These are phyloP conservation scores for Prenolepis imparis DNA, from an alignment of 2,888 invertebrate species.

Conservation along the genomic window DNA sequence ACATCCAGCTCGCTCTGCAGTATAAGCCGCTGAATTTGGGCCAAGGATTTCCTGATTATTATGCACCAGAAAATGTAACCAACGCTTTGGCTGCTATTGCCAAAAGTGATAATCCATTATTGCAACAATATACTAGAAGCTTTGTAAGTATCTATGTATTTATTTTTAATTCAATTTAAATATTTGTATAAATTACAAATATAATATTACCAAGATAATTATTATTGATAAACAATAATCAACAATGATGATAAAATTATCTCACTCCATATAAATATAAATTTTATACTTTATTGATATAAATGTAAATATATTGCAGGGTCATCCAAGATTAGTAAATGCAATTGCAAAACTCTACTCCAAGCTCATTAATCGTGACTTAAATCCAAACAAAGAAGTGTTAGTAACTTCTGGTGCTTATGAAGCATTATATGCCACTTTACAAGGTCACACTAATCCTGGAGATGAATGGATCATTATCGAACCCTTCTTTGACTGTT, in stretches of 20 bases:
- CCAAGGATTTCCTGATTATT: constrained; percentile 98
- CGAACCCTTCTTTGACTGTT: constrained; percentile 99
- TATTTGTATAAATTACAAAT: neutral
- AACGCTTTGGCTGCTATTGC: constrained; percentile 91
- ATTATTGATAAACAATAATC: neutral
- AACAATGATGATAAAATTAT: constrained; percentile 9
- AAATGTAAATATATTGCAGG: constrained; percentile 88
- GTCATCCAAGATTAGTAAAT: constrained; percentile 95
- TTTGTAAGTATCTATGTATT: constrained; percentile 90
- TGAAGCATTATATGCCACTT: constrained; percentile 95
- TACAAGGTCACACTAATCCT: constrained; percentile 94
- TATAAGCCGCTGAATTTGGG: constrained; percentile 97
- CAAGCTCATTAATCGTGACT: constrained; percentile 90
- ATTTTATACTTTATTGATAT: neutral
- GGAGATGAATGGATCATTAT: constrained; percentile 98
- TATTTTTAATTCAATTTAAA: neutral
- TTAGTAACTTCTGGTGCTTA: constrained; percentile 97
- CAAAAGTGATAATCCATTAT: constrained; percentile 90
- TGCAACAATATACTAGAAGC: constrained; percentile 97
- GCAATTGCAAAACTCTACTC: constrained; percentile 95
- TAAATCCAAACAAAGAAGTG: constrained; percentile 96
- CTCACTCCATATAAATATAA: neutral
- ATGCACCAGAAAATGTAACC: constrained; percentile 93
- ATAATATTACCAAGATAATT: neutral
- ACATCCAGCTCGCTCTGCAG: constrained; percentile 93